Evolutionary conservation across 92 coral and sea anemone species (phyloP), one percentile per base, ranked within the genome.

Genomic region (Paramuricea clavata): DNA sequence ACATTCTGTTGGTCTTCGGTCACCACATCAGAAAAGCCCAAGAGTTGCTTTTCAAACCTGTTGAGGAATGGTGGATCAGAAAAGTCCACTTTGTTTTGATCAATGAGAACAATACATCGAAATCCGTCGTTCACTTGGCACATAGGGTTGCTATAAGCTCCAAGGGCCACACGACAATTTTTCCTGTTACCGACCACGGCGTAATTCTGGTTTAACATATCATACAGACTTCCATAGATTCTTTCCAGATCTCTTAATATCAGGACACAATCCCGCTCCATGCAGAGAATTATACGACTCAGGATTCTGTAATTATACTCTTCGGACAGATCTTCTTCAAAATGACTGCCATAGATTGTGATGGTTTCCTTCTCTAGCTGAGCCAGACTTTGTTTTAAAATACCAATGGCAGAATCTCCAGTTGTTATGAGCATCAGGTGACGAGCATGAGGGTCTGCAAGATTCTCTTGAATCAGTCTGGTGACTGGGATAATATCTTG

Each of bases 41-140:
- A 88, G 70, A 96, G 72, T 80, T 96, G 99, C 85, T 96, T 96
- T 79, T 96, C 99, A 69, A 96, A 96, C 30, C 99, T 92, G 88
- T 96, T 96, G 60, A 96, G 93, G 81, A 96, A 96, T 5, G 99
- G 99, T 0, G 99, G 99, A 60, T 96, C 99, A 19, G 98, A 89
- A 81, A 86, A 91, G 44, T 96, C 96, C 30, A 96, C 95, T 79
- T 93, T 94, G 76, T 82, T 81, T 78, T 96, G 91, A 59, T 96
- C 99, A 12, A 94, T 91, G 67, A 96, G 90, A 70, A 96, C 99
- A 69, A 96, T 91, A 67, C 99, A 96, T 26, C 99, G 94, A 75
- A 96, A 96, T 13, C 96, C 98, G 26, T 96, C 99, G 83, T 96
- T 94, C 12, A 96, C 99, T 72, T 96, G 99, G 74, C 99, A 96